Base-by-base conservation (phyloP, 1,140 invertebrate species). In the Drosophila bocki region DNA sequence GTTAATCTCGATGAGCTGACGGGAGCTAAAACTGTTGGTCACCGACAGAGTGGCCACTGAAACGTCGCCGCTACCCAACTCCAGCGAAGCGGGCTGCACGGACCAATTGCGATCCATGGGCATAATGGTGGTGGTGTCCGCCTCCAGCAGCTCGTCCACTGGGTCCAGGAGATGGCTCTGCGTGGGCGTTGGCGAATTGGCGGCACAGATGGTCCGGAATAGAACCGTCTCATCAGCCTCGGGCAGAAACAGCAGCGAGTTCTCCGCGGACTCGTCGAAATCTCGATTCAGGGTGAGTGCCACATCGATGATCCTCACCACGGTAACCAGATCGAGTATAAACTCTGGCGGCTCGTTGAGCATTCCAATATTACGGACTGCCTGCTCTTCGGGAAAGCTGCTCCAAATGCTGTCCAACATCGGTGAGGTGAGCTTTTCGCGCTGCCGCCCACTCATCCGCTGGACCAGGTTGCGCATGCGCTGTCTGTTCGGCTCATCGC, bases 401-500 rank as follows among this genome's bases (percentile, higher is more conserved):
- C 74, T 53, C 80, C 86, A 88, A 8, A 93, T 67, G 29, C 74
- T 88, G 13, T 91, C 83, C 26, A 93, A 63, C 54, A 83, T 79
- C 5, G 76, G 71, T 0, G 90, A 88, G 13, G 85, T 82, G 17
- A 91, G 33, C 19, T 92, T 80, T 22, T 82, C 71, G 6, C 81
- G 68, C 53, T 93, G 83, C 3, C 78, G 64, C 7, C 50, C 50
- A 11, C 47, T 78, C 91, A 92, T 92, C 19, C 85, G 71, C 2
- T 74, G 62, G 0, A 92, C 72, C 11, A 93, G 54, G 32, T 75
- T 68, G 7, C 91, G 84, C 75, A 93, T 92, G 13, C 92, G 77
- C 37, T 93, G 92, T 1, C 92, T 70, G 47, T 91, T 92, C 0
- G 92, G 84, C 17, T 93, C 92, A 44, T 93, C 92, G 2, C 92